A percentile compares a stretch with the other conserved stretches of the same genome.
Conservation (phyloP, 2,888 invertebrate genomes). For the Drosophila rellima region DNA sequence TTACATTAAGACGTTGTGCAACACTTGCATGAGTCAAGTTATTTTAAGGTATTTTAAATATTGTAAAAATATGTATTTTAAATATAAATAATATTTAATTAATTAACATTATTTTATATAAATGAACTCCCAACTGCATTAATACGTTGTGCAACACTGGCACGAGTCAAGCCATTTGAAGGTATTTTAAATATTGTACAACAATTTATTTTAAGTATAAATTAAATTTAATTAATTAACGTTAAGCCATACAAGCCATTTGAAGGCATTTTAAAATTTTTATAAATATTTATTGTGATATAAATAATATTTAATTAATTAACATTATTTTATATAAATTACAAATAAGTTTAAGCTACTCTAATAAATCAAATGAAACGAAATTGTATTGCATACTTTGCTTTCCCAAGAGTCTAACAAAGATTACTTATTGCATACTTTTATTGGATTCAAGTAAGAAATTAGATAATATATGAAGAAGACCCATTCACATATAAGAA, state of each 20-base stretch:
- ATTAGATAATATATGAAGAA: background rate
- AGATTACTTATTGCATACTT: constrained; percentile 11
- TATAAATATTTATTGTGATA: too few species aligned
- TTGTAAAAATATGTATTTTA: too few species aligned
- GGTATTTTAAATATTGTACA: background rate
- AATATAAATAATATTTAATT: too few species aligned
- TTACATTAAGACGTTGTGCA: background rate
- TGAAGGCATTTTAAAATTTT: background rate
- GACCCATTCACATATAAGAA: background rate
- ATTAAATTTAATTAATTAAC: too few species aligned
- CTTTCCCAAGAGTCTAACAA: background rate
- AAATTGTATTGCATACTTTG: constrained; percentile 13
- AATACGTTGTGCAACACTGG: background rate
- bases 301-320: too few species aligned
- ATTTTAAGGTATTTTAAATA: background rate
- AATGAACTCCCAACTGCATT: too few species aligned
- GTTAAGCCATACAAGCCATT: background rate
- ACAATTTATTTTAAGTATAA: too few species aligned
- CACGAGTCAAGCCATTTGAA: background rate
- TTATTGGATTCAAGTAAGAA: background rate
- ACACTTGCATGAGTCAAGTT: background rate
- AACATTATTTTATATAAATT: too few species aligned
- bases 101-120: too few species aligned
- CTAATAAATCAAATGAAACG: too few species aligned
- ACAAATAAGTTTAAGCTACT: too few species aligned